phyloP scores from a whole-genome alignment of 23 tunicate species.

The Diplosoma virens region DNA sequence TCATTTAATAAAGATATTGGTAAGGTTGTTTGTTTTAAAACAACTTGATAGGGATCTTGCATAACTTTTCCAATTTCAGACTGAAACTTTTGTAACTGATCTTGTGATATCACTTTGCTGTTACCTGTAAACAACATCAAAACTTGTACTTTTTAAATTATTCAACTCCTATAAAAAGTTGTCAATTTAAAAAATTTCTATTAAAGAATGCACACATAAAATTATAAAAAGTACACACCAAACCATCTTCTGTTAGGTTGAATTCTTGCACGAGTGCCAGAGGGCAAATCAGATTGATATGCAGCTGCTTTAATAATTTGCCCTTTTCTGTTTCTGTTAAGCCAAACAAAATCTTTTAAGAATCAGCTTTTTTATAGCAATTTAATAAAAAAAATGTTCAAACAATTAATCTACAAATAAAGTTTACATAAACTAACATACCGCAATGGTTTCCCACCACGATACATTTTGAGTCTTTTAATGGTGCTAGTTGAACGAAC shows the following conservation, averaged over 20 bases:
- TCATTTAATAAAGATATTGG: slow-evolving; percentile 87
- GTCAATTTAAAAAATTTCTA: not conserved
- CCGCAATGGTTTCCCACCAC: slow-evolving; percentile 76
- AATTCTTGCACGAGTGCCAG: slow-evolving; percentile 88
- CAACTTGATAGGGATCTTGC: slow-evolving; percentile 89
- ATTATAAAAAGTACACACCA: slow-evolving; percentile 37
- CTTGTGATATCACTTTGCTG: slow-evolving; percentile 81
- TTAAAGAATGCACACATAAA: not conserved
- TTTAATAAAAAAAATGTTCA: not conserved
- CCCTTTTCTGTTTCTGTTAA: slow-evolving; percentile 88
- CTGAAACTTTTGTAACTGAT: slow-evolving; percentile 82
- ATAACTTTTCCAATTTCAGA: slow-evolving; percentile 72
- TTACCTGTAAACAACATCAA: slow-evolving; percentile 46
- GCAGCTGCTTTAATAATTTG: slow-evolving; percentile 85
- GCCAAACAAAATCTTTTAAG: too few species aligned
- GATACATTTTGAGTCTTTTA: slow-evolving; percentile 82
- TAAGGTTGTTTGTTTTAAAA: slow-evolving; percentile 60
- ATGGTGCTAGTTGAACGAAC: slow-evolving; percentile 78
- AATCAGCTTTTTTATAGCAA: too few species aligned
- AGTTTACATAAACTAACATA: not conserved
- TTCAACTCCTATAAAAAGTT: not conserved
- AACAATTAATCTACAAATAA: not conserved
- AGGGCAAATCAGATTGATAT: slow-evolving; percentile 66
- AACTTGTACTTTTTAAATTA: not conserved
- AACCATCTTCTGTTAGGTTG: slow-evolving; percentile 96